Evolutionary conservation across 2,888 invertebrate species (phyloP), one percentile per base, ranked within the genome.

Genomic region (Cheilosia impressa): DNA sequence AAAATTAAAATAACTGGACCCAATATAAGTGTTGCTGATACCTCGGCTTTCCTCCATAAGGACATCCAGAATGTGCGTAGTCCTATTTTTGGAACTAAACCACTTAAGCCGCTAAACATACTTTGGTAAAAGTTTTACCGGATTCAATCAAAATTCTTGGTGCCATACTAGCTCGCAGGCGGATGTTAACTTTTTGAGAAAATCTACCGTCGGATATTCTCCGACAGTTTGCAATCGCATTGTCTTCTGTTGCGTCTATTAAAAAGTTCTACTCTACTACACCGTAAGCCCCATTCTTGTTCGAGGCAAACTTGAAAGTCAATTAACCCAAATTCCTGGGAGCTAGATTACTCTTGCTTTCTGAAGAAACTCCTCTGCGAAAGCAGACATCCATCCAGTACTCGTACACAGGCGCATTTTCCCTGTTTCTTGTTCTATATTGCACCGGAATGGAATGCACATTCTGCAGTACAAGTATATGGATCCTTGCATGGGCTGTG

Each of bases 131-230:
- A 83, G 50, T 79, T 83, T 73, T 57, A 78, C 19, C 47, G 27
- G 72, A 68, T 83, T 78, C 73, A 78, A 83, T 83, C 83, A 83
- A 65, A 83, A 78, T 73, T 78, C 71, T 34, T 78, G 57, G 55
- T 43, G 47, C n/a, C 34, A 15, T 5, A 17, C 55, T 68, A 19
- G 31, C 31, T 52, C 24, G 7, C 41, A 22, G 34, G 31, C n/a
- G 47, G 34, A 41, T 65, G 31, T 58, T 45, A 53, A 31, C 60
- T 55, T 60, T 17, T 65, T 65, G 19, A 27, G 60, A 50, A 57
- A 43, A 66, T 27, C 47, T 38, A 2, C 17, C 17, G 22, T 27
- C 55, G 15, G 15, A 31, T 31, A 17, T 53, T 58, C 19, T 41
- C 27, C 34, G 50, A 17, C 53, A 53, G 66, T 52, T 73, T 73